Conservation (phyloP, 2,888 invertebrate species). For the Agrenia bidenticulata region DNA sequence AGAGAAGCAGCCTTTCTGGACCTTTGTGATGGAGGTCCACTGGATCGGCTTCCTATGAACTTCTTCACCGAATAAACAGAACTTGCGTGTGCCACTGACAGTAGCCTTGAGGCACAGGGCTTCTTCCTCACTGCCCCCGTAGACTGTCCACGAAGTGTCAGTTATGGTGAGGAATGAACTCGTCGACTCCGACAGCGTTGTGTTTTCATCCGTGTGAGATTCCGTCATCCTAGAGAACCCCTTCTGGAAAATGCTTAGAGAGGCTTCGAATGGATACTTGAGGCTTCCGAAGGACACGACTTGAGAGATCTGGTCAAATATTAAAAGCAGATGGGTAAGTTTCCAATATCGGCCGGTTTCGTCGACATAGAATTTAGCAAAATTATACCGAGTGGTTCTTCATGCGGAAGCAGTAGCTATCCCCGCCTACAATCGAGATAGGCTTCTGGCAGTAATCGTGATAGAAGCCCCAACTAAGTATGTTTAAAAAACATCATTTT, state of each 20-base stretch:
- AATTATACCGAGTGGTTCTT: constrained; percentile 11
- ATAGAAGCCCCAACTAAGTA: constrained; percentile 41
- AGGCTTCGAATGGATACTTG: constrained; percentile 32
- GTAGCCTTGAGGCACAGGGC: constrained; percentile 28
- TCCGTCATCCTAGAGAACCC: constrained; percentile 20
- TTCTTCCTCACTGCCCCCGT: constrained; percentile 25
- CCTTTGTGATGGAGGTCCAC: constrained; percentile 27
- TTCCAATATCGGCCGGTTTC: background rate
- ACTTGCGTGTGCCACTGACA: constrained; percentile 3
- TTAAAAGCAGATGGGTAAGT: background rate
- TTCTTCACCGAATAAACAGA: constrained; percentile 21
- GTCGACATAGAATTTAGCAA: background rate
- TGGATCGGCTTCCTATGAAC: constrained; percentile 1
- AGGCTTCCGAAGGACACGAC: constrained; percentile 33
- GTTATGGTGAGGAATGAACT: constrained; percentile 37
- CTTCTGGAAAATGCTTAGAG: constrained; percentile 32
- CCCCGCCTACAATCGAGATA: constrained; percentile 31
- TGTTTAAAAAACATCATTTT: background rate
- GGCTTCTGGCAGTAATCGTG: constrained; percentile 34
- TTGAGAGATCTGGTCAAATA: constrained; percentile 25
- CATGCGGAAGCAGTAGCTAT: constrained; percentile 33
- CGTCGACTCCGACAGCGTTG: constrained; percentile 1
- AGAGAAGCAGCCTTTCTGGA: constrained; percentile 31
- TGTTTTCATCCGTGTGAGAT: constrained; percentile 16
- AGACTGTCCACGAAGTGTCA: constrained; percentile 32